Conservation (phyloP, 2,888 invertebrate genomes). For the Erynnis tages region DNA sequence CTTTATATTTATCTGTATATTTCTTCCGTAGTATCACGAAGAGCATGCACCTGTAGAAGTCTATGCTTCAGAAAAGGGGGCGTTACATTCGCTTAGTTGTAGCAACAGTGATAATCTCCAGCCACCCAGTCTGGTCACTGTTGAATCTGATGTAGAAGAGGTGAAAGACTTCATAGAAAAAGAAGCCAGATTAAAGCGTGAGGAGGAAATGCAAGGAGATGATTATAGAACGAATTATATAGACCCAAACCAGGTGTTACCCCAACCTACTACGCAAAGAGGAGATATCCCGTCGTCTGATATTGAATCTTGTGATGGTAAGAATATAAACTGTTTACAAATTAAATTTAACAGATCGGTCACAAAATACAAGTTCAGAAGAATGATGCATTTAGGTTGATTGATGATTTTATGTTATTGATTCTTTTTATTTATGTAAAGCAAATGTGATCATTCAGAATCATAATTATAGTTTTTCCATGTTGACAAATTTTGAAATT, state of each 20-base stretch:
- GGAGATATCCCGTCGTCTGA: slow-evolving; percentile 70
- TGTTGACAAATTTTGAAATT: too few species aligned
- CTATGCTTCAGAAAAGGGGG: slow-evolving; percentile 70
- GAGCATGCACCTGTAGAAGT: slow-evolving; percentile 81
- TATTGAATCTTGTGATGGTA: slow-evolving; percentile 74
- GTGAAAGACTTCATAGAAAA: slow-evolving; percentile 62
- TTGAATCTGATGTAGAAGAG: slow-evolving; percentile 62
- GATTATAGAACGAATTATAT: slow-evolving; percentile 64
- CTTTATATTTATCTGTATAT: not conserved
- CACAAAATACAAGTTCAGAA: too few species aligned
- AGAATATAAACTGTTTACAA: slow-evolving; percentile 34
- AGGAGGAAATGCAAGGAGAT: slow-evolving; percentile 69
- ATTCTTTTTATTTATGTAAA: too few species aligned
- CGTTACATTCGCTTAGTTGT: slow-evolving; percentile 76
- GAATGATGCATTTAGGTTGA: too few species aligned
- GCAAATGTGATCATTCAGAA: too few species aligned
- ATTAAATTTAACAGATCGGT: too few species aligned
- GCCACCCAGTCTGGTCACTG: slow-evolving; percentile 52
- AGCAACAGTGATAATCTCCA: slow-evolving; percentile 48
- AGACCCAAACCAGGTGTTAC: slow-evolving; percentile 50
- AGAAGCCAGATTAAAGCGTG: slow-evolving; percentile 58
- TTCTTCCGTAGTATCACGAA: slow-evolving; percentile 77
- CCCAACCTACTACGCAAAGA: slow-evolving; percentile 48
- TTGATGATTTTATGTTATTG: too few species aligned
- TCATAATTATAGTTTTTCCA: too few species aligned